These are phyloP conservation scores for Argyresthia goedartella DNA, from an alignment of 2,888 invertebrate genomes.

Conservation along the genomic window DNA sequence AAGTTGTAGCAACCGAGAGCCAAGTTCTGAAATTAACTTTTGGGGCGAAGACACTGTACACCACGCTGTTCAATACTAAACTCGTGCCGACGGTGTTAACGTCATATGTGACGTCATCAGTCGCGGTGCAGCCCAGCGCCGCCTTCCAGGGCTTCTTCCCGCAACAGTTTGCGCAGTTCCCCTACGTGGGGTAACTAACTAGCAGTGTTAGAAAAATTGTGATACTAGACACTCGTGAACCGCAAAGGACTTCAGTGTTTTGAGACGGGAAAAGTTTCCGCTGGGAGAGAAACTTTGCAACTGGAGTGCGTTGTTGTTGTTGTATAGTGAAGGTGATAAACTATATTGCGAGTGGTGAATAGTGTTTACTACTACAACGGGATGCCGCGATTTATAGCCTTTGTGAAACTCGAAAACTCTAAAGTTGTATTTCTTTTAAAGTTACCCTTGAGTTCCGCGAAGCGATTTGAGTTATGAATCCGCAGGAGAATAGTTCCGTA, in stretches of 20 bases:
- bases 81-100: conserved; percentile 87
- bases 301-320: conserved; percentile 30
- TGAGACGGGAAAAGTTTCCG: conserved; percentile 29
- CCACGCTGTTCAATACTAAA: conserved; percentile 86
- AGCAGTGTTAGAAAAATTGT: background rate
- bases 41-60: conserved; percentile 91
- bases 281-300: conserved; percentile 31
- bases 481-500: background rate
- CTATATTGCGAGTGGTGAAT: conserved; percentile 50
- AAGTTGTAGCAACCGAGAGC: conserved; percentile 84
- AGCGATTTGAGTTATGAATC: conserved; percentile 16
- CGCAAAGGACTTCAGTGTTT: conserved; percentile 22
- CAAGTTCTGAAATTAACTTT: conserved; percentile 88
- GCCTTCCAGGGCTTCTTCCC: conserved; percentile 85
- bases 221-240: conserved; percentile 5
- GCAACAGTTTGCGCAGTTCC: conserved; percentile 80
- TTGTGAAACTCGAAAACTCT: conserved; percentile 51
- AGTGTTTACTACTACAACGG: conserved; percentile 43
- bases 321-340: conserved; percentile 41
- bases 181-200: conserved; percentile 76
- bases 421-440: conserved; percentile 44
- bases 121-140: conserved; percentile 78
- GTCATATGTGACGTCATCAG: conserved; percentile 85
- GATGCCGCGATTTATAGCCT: conserved; percentile 48
- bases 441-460: conserved; percentile 27